Evolutionary conservation across 2,888 invertebrate species (phyloP).

Genomic region (Phyto melanocephala): DNA sequence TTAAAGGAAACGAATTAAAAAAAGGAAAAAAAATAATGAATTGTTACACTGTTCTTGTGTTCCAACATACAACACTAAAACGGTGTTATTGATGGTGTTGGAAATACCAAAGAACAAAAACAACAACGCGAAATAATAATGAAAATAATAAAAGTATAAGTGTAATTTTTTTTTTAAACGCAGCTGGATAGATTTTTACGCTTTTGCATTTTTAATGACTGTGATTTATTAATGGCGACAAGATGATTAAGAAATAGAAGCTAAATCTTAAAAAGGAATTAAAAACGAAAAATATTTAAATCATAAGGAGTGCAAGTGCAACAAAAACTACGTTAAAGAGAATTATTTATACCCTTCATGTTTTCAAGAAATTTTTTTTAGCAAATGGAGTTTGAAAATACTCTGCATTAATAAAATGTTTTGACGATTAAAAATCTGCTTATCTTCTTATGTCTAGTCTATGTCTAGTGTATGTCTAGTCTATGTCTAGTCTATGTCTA

Average conservation of each 20-base stretch:
- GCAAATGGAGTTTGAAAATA: no score
- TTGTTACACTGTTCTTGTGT: constrained; percentile 63
- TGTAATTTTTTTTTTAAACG: constrained; percentile 53
- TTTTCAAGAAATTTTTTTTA: no score
- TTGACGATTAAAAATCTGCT: no score
- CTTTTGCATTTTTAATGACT: constrained; percentile 77
- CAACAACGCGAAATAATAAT: neutral
- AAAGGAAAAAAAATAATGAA: constrained; percentile 62
- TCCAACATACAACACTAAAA: constrained; percentile 45
- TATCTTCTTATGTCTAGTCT: no score
- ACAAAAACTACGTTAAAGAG: neutral
- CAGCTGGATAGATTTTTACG: constrained; percentile 65
- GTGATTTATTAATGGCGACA: constrained; percentile 78
- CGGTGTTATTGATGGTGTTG: constrained; percentile 43
- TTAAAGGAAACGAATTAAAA: constrained; percentile 51
- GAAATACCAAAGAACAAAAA: constrained; percentile 11
- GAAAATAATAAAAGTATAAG: constrained; percentile 40
- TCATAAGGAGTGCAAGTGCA: neutral
- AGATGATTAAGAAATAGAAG: constrained; percentile 74
- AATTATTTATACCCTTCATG: neutral
- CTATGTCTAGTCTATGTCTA: no score
- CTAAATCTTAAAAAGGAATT: constrained; percentile 35
- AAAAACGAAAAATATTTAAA: constrained; percentile 42
- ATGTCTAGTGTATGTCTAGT: no score
- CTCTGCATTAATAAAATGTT: no score